These are phyloP conservation scores for Drosophila bipectinata DNA, from an alignment of 1,140 invertebrate genomes.

Conservation along the genomic window DNA sequence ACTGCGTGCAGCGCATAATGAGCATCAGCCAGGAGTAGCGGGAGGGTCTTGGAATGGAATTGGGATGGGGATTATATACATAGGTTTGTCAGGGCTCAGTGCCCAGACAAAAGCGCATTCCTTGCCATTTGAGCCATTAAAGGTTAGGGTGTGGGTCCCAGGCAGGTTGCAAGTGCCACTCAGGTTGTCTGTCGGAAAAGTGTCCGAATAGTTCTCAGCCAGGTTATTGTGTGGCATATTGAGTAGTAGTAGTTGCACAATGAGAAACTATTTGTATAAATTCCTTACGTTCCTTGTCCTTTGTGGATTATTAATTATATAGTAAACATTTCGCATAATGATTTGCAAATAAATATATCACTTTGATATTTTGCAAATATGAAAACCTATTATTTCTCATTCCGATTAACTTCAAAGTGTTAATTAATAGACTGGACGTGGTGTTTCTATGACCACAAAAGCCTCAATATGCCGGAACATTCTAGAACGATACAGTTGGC, in stretches of 20 bases:
- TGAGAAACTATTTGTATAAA: neutral
- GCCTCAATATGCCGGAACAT: slow-evolving; percentile 49
- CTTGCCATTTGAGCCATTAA: slow-evolving; percentile 25
- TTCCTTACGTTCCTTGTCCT: too few species aligned
- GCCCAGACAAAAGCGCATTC: slow-evolving; percentile 55
- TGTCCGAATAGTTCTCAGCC: slow-evolving; percentile 41
- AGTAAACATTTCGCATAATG: too few species aligned
- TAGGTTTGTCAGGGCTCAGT: slow-evolving; percentile 48
- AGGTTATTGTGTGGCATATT: slow-evolving; percentile 22
- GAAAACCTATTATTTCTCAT: too few species aligned
- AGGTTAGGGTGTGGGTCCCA: slow-evolving; percentile 22
- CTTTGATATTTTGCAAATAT: too few species aligned
- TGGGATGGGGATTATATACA: neutral
- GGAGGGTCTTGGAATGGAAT: slow-evolving; percentile 11
- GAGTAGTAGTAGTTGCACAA: neutral
- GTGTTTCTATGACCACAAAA: slow-evolving; percentile 17
- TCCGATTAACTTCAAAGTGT: neutral
- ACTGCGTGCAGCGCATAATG: slow-evolving; percentile 76
- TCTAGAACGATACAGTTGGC: slow-evolving; percentile 39
- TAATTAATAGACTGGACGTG: slow-evolving; percentile 26
- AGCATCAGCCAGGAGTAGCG: slow-evolving; percentile 39
- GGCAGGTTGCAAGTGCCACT: slow-evolving; percentile 23
- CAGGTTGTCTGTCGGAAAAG: slow-evolving; percentile 20
- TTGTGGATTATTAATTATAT: too few species aligned
- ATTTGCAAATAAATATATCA: too few species aligned